Evolutionary conservation across 2,888 invertebrate genomes (phyloP).

Genomic region (Drosophila multiciliata): DNA sequence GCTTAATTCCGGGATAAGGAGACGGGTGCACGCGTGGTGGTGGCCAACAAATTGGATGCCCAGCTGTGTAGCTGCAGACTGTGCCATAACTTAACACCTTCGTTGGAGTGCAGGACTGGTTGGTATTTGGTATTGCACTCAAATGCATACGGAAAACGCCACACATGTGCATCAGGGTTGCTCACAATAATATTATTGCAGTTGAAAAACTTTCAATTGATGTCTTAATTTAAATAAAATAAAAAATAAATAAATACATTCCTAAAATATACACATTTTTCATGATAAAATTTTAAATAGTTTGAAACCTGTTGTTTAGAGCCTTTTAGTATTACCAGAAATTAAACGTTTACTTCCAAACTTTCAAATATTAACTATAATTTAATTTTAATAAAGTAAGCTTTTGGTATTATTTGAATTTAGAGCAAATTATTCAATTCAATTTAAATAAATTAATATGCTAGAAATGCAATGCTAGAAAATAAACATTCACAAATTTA

Average conservation of each 20-base stretch:
- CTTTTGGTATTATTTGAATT: background rate
- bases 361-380: background rate
- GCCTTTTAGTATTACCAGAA: background rate
- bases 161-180: conserved; percentile 47
- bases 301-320: rapidly evolving
- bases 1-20: conserved; percentile 64
- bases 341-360: background rate
- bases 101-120: conserved; percentile 50
- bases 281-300: rapidly evolving
- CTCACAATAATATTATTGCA: conserved; percentile 14
- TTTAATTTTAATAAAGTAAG: rapidly evolving
- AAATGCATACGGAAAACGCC: conserved; percentile 40
- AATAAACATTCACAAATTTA: background rate
- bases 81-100: conserved; percentile 80
- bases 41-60: conserved; percentile 74
- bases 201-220: background rate
- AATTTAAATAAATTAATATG: too few species aligned
- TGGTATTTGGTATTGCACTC: conserved; percentile 40
- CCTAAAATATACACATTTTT: background rate
- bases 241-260: background rate
- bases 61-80: conserved; percentile 71
- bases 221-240: background rate
- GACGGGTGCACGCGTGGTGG: conserved; percentile 50
- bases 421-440: too few species aligned
- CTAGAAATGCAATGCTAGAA: background rate